These are phyloP conservation scores for Polymixis flavicincta DNA, from an alignment of 2,888 invertebrate genomes.

Conservation along the genomic window DNA sequence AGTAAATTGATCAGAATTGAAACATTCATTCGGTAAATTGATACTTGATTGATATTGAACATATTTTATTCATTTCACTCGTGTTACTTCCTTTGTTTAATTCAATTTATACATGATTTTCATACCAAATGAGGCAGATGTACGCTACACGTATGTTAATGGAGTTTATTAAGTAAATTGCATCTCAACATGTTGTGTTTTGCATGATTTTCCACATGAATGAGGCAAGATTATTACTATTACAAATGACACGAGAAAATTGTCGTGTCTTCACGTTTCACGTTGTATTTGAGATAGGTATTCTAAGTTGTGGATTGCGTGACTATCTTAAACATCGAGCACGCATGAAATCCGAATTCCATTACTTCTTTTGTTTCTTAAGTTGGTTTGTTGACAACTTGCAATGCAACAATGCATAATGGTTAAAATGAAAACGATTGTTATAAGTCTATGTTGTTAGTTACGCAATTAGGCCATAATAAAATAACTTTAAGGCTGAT, in stretches of 20 bases:
- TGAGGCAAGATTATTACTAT: slow-evolving; percentile 18
- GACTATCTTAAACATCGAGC: slow-evolving; percentile 2
- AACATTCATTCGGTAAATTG: slow-evolving; percentile 5
- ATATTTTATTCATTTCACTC: slow-evolving; percentile 22
- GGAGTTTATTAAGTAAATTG: slow-evolving; percentile 48
- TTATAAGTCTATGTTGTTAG: background rate
- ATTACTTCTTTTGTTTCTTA: slow-evolving; percentile 14
- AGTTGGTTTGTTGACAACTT: slow-evolving; percentile 19
- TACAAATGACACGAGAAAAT: slow-evolving; percentile 28
- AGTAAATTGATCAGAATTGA: background rate
- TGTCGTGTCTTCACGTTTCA: slow-evolving; percentile 38
- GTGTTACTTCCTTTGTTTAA: slow-evolving; percentile 32
- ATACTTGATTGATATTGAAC: slow-evolving; percentile 24
- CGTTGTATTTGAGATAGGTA: slow-evolving; percentile 18
- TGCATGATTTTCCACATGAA: slow-evolving; percentile 52
- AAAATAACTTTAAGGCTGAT: background rate
- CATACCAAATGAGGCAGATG: slow-evolving; percentile 31
- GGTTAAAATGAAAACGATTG: background rate
- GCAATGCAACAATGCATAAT: background rate
- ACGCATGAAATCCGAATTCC: background rate
- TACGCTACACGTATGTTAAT: slow-evolving; percentile 35
- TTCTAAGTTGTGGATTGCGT: slow-evolving; percentile 31
- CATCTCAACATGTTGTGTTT: slow-evolving; percentile 37
- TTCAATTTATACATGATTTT: slow-evolving; percentile 53
- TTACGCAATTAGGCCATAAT: background rate